phyloP scores from a whole-genome alignment of 2,797 vertebrate species.

The Chaetophractus vellerosus region DNA sequence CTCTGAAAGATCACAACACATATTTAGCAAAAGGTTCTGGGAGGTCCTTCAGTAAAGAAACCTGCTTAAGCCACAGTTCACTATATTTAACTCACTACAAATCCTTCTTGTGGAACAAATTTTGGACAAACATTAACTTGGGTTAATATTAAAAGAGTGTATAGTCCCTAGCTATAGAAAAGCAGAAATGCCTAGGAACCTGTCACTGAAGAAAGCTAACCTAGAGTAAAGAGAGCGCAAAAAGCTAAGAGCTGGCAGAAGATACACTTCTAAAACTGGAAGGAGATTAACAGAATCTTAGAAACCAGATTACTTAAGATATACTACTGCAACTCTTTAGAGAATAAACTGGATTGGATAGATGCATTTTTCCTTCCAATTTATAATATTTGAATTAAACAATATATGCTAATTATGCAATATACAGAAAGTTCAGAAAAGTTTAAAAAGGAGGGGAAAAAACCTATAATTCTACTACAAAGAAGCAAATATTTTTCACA shows the following conservation, averaged over 20 bases:
- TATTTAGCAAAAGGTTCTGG: background rate
- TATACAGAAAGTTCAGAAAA: background rate
- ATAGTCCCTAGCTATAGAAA: background rate
- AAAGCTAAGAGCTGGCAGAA: constrained; percentile 38
- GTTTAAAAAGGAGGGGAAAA: background rate
- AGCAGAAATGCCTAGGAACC: constrained; percentile 12
- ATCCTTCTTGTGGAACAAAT: constrained; percentile 35
- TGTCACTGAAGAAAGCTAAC: constrained; percentile 15
- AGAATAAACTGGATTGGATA: constrained; percentile 17
- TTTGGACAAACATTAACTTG: constrained; percentile 45
- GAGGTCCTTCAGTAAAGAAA: constrained; percentile 61
- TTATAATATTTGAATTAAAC: constrained; percentile 55
- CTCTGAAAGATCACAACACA: constrained; percentile 7
- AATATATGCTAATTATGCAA: constrained; percentile 18
- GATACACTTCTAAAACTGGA: constrained; percentile 4
- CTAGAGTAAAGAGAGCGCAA: background rate
- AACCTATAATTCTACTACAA: constrained; percentile 28
- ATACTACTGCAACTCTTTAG: background rate
- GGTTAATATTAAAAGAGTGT: constrained; percentile 33
- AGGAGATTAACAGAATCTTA: constrained; percentile 37
- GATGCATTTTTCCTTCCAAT: background rate
- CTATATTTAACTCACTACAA: constrained; percentile 39
- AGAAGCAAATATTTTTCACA: constrained; percentile 1
- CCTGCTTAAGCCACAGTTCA: constrained; percentile 6
- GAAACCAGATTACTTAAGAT: constrained; percentile 42